These are phyloP conservation scores for Labroides dimidiatus DNA, from an alignment of 2,797 vertebrate genomes.

Conservation along the genomic window DNA sequence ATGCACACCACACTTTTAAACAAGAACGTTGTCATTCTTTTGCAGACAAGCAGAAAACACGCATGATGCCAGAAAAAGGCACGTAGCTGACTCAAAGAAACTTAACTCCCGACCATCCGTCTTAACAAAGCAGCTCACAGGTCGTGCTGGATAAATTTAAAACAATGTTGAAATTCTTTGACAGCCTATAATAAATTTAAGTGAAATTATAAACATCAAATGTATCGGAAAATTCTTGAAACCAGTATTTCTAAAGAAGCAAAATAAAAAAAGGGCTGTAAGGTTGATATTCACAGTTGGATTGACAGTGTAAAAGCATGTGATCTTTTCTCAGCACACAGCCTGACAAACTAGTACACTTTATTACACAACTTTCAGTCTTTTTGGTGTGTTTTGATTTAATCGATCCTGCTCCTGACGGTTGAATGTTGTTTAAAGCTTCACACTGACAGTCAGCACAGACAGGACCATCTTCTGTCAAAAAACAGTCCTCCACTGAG, in stretches of 20 bases:
- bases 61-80: slow-evolving; percentile 50
- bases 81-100: slow-evolving; percentile 42
- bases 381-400: slow-evolving; percentile 23
- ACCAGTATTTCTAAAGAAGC: slow-evolving; percentile 17
- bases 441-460: slow-evolving; percentile 4
- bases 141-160: slow-evolving; percentile 13
- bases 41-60: slow-evolving; percentile 37
- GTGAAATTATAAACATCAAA: slow-evolving; percentile 16
- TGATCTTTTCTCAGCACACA: slow-evolving; percentile 30
- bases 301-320: slow-evolving; percentile 15
- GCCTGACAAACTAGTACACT: slow-evolving; percentile 18
- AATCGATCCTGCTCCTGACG: slow-evolving; percentile 16
- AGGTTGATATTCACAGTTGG: slow-evolving; percentile 41
- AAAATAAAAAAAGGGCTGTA: slow-evolving; percentile 7
- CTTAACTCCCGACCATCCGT: background rate
- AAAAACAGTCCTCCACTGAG: slow-evolving; percentile 11
- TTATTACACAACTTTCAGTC: slow-evolving; percentile 26
- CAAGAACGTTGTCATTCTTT: slow-evolving; percentile 22
- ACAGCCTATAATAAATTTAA: slow-evolving; percentile 1
- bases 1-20: slow-evolving; percentile 33
- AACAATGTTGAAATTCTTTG: slow-evolving; percentile 7
- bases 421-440: slow-evolving; percentile 5
- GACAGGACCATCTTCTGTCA: slow-evolving; percentile 1
- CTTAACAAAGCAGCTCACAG: slow-evolving; percentile 13
- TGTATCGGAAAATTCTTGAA: slow-evolving; percentile 8